These are phyloP conservation scores for Sitobion miscanthi DNA, from an alignment of 1,140 invertebrate genomes.

Conservation along the genomic window DNA sequence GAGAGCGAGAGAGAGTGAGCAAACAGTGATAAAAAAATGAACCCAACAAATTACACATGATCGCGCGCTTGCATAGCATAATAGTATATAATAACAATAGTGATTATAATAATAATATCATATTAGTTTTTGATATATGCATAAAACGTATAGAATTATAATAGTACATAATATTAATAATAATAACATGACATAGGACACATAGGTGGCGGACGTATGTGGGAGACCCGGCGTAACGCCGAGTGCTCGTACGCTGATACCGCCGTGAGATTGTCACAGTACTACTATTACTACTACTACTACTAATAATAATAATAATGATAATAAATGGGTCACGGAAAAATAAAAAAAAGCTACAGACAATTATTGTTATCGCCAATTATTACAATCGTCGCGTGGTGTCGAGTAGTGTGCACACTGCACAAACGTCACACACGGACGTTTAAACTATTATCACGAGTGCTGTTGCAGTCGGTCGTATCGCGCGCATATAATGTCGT, in stretches of 20 bases:
- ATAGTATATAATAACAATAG: neutral
- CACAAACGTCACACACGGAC: neutral
- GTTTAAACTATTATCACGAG: neutral
- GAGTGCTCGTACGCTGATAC: neutral
- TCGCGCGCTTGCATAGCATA: neutral
- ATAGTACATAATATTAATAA: neutral
- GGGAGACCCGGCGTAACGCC: neutral
- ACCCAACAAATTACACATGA: neutral
- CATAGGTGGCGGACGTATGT: neutral
- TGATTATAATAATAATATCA: neutral
- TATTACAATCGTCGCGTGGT: neutral
- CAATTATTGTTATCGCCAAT: slow-evolving; percentile 19
- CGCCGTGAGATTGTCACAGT: neutral
- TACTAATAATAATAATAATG: neutral
- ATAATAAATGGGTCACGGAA: neutral
- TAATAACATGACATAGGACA: neutral
- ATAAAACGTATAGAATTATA: neutral
- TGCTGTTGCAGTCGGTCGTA: neutral
- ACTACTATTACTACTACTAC: neutral
- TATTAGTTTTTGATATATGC: neutral
- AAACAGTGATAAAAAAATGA: neutral
- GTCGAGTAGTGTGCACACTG: too few species aligned
- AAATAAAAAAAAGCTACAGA: neutral
- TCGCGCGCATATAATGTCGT: neutral
- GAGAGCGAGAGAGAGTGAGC: neutral